Evolutionary conservation across 2,113 vertebrate genomes (phyloP).

Genomic region (Triplophysa rosa): DNA sequence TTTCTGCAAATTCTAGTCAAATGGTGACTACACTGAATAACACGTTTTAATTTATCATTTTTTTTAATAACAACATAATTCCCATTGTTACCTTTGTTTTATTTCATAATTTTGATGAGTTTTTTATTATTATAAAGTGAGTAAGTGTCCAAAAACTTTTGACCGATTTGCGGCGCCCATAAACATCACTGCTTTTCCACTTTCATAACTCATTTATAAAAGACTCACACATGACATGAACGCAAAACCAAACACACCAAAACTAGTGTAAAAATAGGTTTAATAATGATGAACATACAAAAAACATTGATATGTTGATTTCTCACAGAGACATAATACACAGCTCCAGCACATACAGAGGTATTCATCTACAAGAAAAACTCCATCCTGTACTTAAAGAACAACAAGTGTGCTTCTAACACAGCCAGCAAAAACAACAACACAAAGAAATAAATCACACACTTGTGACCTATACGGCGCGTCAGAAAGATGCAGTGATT

Average conservation of each 20-base stretch:
- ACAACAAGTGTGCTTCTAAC: background rate
- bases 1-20: no score
- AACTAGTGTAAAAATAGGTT: slow-evolving; percentile 48
- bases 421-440: background rate
- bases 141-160: no score
- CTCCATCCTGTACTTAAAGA: background rate
- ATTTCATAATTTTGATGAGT: no score
- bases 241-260: background rate
- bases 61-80: no score
- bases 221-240: no score
- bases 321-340: slow-evolving; percentile 40
- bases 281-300: slow-evolving; percentile 15
- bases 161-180: no score
- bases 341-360: background rate
- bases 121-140: no score
- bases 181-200: no score
- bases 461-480: slow-evolving; percentile 52
- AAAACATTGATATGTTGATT: background rate
- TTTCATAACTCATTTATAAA: no score
- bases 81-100: no score
- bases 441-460: slow-evolving; percentile 38
- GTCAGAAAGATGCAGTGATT: slow-evolving; percentile 34
- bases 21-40: no score
- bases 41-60: no score
- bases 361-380: background rate